These are phyloP conservation scores for Monochamus saltuarius DNA, from an alignment of 1,140 invertebrate genomes.

Conservation along the genomic window DNA sequence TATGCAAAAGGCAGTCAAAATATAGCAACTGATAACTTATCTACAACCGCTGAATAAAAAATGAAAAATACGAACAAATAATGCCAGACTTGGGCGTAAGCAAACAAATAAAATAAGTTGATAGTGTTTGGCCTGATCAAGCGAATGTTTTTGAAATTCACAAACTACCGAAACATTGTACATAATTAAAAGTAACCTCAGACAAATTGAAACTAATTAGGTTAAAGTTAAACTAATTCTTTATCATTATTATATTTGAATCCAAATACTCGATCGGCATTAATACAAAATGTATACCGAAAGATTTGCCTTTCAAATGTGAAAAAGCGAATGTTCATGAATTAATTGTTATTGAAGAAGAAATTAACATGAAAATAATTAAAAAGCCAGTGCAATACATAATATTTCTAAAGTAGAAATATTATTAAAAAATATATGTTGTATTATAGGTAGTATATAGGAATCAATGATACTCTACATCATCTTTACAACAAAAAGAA, in stretches of 20 bases:
- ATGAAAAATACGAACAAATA: not conserved
- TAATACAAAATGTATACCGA: slow-evolving; percentile 18
- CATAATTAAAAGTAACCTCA: not conserved
- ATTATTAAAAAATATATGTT: slow-evolving; percentile 15
- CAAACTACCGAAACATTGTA: slow-evolving; percentile 7
- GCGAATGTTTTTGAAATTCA: slow-evolving; percentile 12
- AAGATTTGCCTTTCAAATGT: slow-evolving; percentile 20
- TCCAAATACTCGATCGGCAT: slow-evolving; percentile 19
- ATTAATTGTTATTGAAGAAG: slow-evolving; percentile 23
- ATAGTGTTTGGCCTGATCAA: slow-evolving; percentile 10
- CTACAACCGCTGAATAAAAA: not conserved
- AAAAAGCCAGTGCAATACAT: slow-evolving; percentile 13
- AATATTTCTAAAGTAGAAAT: slow-evolving; percentile 8
- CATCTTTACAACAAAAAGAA: slow-evolving; percentile 27
- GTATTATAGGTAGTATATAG: slow-evolving; percentile 13
- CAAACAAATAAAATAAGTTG: not conserved
- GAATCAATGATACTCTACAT: slow-evolving; percentile 23
- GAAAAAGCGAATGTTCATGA: slow-evolving; percentile 23
- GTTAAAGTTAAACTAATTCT: not conserved
- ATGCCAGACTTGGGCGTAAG: slow-evolving; percentile 9
- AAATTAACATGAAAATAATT: slow-evolving; percentile 6
- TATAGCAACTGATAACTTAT: not conserved
- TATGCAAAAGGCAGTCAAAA: slow-evolving; percentile 9
- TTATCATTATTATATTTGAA: not conserved
- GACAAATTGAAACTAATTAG: not conserved